phyloP scores from a whole-genome alignment of 2,888 invertebrate species.

The Aleiodes leptofemur region DNA sequence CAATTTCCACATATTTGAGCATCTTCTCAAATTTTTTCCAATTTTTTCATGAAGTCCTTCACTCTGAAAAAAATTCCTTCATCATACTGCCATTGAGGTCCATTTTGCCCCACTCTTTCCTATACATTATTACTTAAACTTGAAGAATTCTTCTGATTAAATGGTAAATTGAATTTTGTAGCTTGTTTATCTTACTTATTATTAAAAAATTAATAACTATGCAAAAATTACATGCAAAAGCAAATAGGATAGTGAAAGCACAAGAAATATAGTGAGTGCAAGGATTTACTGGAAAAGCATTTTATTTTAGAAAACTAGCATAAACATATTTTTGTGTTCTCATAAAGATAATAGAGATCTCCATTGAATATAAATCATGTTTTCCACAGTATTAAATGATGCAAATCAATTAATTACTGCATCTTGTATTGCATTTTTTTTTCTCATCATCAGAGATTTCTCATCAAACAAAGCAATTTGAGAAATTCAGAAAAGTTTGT shows the following conservation, averaged over 20 bases:
- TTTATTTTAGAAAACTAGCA: conserved; percentile 52
- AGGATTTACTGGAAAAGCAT: conserved; percentile 50
- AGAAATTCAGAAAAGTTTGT: conserved; percentile 11
- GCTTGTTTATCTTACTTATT: neutral
- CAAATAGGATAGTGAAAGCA: conserved; percentile 33
- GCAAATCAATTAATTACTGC: conserved; percentile 1
- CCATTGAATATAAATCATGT: conserved; percentile 23
- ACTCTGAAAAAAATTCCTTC: too few species aligned
- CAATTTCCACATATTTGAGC: too few species aligned
- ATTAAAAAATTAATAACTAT: conserved; percentile 28
- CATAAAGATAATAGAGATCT: conserved; percentile 45
- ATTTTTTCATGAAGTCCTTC: too few species aligned
- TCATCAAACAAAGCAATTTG: conserved; percentile 21
- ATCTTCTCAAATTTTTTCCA: too few species aligned
- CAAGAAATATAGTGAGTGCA: conserved; percentile 46
- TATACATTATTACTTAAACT: too few species aligned
- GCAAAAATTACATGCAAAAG: conserved; percentile 37
- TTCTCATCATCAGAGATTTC: neutral
- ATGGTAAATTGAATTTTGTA: too few species aligned
- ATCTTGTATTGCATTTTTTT: conserved; percentile 13
- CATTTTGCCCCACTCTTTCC: too few species aligned
- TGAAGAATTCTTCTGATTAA: too few species aligned
- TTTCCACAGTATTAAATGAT: neutral
- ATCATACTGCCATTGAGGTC: too few species aligned
- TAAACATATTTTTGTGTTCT: conserved; percentile 40